Evolutionary conservation across 1,140 invertebrate genomes (phyloP).

Genomic region (Heliconius hewitsoni): DNA sequence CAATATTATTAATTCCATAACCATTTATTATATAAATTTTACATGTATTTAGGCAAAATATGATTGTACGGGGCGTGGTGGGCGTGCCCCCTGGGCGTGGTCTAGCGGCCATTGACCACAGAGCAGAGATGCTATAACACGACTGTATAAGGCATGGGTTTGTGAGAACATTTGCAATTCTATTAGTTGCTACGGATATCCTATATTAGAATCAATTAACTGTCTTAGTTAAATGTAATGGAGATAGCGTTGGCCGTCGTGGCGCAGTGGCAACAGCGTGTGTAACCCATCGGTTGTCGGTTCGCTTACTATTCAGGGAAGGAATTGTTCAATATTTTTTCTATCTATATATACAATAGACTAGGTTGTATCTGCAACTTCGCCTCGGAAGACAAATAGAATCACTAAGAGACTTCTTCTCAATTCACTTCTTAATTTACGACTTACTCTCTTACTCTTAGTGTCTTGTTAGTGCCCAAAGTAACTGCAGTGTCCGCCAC

Average conservation of each 20-base stretch:
- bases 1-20: background rate
- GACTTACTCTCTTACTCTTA: no score
- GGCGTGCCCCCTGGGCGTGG: constrained; percentile 65
- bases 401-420: no score
- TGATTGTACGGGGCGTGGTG: constrained; percentile 54
- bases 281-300: background rate
- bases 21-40: constrained; percentile 20
- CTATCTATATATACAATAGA: no score
- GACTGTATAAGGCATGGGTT: constrained; percentile 50
- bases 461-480: background rate
- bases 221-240: background rate
- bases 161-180: constrained; percentile 64
- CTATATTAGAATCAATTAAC: constrained; percentile 26
- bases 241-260: background rate
- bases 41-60: constrained; percentile 37
- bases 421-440: no score
- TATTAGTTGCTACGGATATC: constrained; percentile 45
- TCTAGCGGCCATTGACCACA: constrained; percentile 55
- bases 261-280: background rate
- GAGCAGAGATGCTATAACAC: constrained; percentile 41
- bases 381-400: no score
- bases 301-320: background rate
- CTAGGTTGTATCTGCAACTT: no score
- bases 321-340: background rate
- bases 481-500: no score